Conservation (phyloP, 2,797 vertebrate species). For the Selene dorsalis region DNA sequence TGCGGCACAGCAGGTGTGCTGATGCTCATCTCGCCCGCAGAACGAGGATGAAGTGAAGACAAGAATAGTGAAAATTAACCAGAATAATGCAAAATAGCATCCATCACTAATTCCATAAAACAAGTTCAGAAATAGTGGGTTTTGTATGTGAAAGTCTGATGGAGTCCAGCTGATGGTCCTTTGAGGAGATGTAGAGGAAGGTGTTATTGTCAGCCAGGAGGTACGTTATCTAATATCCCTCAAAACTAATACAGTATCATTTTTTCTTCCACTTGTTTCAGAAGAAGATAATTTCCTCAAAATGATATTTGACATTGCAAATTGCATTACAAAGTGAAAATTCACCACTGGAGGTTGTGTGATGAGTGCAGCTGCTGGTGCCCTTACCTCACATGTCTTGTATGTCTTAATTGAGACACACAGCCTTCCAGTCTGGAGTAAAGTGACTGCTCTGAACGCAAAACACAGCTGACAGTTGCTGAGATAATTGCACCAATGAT, state of each 20-base stretch:
- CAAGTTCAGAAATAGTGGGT: constrained; percentile 7
- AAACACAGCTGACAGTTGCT: constrained; percentile 63
- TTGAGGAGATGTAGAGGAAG: too few species aligned
- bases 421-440: constrained; percentile 26
- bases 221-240: constrained; percentile 19
- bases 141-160: not conserved
- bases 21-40: constrained; percentile 48
- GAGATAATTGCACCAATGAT: constrained; percentile 74
- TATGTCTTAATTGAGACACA: constrained; percentile 38
- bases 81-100: constrained; percentile 38
- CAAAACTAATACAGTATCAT: constrained; percentile 4
- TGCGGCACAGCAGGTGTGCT: constrained; percentile 50
- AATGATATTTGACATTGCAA: constrained; percentile 21
- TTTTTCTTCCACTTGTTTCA: not conserved
- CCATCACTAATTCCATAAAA: constrained; percentile 44
- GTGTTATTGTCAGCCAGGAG: constrained; percentile 20
- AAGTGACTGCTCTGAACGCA: constrained; percentile 32
- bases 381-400: constrained; percentile 15
- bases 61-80: constrained; percentile 16
- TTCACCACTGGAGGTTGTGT: not conserved
- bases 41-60: constrained; percentile 45
- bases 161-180: too few species aligned
- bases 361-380: not conserved
- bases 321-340: constrained; percentile 25
- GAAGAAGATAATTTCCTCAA: constrained; percentile 4